A percentile compares a stretch with the other conserved stretches of the same genome.
Conservation (phyloP, 2,113 vertebrate species). For the Gopherus flavomarginatus region DNA sequence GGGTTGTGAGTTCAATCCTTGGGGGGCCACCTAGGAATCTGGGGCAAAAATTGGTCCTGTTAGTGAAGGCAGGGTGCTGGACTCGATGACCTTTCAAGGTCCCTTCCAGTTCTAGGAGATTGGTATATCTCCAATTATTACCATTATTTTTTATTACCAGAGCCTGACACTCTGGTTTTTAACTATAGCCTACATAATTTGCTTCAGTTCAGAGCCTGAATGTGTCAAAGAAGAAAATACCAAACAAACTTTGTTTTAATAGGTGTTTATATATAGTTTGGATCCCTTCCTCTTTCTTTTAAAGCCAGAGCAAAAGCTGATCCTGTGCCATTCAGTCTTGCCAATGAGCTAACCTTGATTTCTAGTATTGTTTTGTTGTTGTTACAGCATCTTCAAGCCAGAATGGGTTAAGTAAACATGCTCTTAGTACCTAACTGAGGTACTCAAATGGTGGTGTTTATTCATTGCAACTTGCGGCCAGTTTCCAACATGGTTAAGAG, state of each 20-base stretch:
- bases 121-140: no score
- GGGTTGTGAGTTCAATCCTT: no score
- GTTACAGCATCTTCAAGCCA: not conserved
- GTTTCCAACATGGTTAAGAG: no score
- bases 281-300: not conserved
- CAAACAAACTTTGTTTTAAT: not conserved
- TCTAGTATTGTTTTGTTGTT: not conserved
- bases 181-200: not conserved
- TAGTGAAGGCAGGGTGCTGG: no score
- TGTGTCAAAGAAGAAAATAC: not conserved
- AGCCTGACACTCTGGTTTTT: not conserved
- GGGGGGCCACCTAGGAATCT: no score
- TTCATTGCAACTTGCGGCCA: no score
- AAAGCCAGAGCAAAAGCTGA: not conserved
- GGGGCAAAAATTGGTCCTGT: no score
- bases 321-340: not conserved
- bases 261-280: not conserved
- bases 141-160: not conserved
- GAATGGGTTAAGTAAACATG: no score
- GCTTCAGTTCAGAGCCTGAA: not conserved
- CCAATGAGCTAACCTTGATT: not conserved
- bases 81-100: no score
- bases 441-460: no score
- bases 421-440: no score
- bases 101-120: no score